Evolutionary conservation across 1,140 invertebrate species (phyloP), one percentile per base, ranked within the genome.

Genomic region (Drosophila paulistorum): DNA sequence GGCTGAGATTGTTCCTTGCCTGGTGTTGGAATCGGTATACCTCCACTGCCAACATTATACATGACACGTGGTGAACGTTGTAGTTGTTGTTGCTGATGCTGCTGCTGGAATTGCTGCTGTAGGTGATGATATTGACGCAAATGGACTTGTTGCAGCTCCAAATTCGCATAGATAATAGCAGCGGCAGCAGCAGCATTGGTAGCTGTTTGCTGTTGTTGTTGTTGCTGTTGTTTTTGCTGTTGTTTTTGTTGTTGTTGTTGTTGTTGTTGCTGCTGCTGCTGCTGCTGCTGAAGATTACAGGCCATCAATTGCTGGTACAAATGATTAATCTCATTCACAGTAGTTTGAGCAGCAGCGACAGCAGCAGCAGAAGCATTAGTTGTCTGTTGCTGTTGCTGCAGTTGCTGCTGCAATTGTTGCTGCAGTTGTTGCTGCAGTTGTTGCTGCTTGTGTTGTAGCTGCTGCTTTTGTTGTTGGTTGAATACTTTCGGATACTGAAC

Each of bases 231-330:
- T 17, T 17, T 0, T 17, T 17, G 17, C 1, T 17, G 58, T n/a
- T 57, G 63, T 3, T 71, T n/a, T n/a, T n/a, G 17, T 17, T 17
- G 17, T 17, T 17, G 17, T 17, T 17, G 58, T n/a, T 57, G 63
- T 3, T 71, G 63, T 2, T 65, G 20, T 23, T 23, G 20, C 2
- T 23, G 20, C 2, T 23, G 71, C 1, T 55, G 26, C 3, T 55
- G 48, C 7, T 68, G 65, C 13, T 60, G 55, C 67, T 61, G 81
- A 13, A 81, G 7, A 59, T 81, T 85, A 1, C 67, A 58, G 3
- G 74, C 65, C 67, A 84, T 35, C 2, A 85, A 26, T 30, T 84
- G 81, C 7, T 75, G 73, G 14, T 85, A 84, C 1, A 81, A 48
- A 42, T 83, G 71, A 9, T 67, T 60, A 0, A 84, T 39, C 4